phyloP scores from a whole-genome alignment of 1,140 invertebrate species.

The Cydia amplana region DNA sequence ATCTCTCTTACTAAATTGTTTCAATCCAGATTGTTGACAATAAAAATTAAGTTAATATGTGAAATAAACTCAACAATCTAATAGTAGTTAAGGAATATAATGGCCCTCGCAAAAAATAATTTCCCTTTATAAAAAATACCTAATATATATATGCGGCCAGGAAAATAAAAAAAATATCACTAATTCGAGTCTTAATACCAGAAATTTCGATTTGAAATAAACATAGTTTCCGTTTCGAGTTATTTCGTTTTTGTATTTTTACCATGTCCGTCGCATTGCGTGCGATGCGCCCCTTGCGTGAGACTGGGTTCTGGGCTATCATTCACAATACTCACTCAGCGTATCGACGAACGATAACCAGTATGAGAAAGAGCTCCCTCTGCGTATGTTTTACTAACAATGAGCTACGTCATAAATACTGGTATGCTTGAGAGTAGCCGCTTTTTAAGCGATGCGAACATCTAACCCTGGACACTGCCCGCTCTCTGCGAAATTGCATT shows the following conservation, averaged over 20 bases:
- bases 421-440: background rate
- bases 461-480: background rate
- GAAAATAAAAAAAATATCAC: background rate
- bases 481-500: background rate
- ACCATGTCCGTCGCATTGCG: constrained; percentile 1
- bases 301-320: background rate
- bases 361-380: background rate
- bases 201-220: background rate
- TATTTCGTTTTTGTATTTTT: background rate
- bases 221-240: background rate
- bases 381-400: background rate
- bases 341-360: background rate
- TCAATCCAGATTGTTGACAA: background rate
- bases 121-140: background rate
- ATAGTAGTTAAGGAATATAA: background rate
- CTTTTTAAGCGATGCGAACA: background rate
- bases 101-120: background rate
- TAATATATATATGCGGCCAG: too few relatives aligned
- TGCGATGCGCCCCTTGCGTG: constrained; percentile 4
- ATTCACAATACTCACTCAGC: background rate
- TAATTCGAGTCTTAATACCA: background rate
- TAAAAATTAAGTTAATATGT: background rate
- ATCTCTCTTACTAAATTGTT: background rate
- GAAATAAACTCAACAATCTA: too few relatives aligned
- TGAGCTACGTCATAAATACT: background rate